Percentiles rank a stretch among this genome's conserved stretches.
Conservation (phyloP, 2,797 vertebrate species). For the Numenius phaeopus region DNA sequence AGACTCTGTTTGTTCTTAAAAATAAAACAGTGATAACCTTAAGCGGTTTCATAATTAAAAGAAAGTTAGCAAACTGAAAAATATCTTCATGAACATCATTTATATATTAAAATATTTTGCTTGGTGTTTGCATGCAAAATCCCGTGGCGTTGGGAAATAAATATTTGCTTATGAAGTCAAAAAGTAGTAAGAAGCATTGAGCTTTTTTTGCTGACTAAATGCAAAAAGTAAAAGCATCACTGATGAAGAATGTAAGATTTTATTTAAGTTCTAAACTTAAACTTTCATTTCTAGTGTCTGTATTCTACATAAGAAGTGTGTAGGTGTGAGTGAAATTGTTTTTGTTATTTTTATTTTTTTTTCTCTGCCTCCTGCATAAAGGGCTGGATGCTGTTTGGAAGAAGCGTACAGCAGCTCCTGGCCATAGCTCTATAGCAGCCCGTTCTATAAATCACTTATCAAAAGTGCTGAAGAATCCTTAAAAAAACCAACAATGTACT, state of each 20-base stretch:
- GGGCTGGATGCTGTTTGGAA: background rate
- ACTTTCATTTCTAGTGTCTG: background rate
- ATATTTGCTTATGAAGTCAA: background rate
- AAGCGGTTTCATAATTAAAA: background rate
- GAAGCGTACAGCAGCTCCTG: background rate
- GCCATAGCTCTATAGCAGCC: background rate
- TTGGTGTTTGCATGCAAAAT: background rate
- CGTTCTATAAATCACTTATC: background rate
- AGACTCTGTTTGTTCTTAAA: background rate
- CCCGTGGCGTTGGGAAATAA: background rate
- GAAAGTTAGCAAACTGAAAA: background rate
- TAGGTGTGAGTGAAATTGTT: background rate
- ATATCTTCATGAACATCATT: background rate
- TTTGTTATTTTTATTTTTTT: background rate
- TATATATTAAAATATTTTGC: background rate
- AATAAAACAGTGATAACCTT: background rate
- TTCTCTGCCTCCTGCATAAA: background rate
- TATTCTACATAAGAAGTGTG: background rate
- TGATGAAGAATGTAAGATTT: background rate
- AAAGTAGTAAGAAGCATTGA: background rate
- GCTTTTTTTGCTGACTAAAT: background rate
- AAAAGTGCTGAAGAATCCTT: background rate
- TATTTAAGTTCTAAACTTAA: background rate
- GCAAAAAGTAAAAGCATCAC: background rate
- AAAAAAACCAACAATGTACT: accelerated